Percentiles rank a stretch among this genome's conserved stretches.
Evolutionary conservation across 2,113 vertebrate genomes (phyloP).

Genomic region (Dipodomys merriami): DNA sequence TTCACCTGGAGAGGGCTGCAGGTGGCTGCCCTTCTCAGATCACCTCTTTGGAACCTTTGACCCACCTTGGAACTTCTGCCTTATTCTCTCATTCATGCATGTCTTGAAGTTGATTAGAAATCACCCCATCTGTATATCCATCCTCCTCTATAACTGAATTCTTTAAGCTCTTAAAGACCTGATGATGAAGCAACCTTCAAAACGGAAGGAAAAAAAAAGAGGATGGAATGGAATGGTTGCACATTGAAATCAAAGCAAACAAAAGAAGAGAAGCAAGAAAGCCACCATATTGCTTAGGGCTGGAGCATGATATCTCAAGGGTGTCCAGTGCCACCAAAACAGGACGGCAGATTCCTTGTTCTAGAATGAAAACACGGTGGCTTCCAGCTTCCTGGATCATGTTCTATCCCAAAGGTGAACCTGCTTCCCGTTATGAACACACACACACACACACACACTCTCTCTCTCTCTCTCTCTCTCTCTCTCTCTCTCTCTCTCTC

Average conservation of each 20-base stretch:
- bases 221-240: not conserved
- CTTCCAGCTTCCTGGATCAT: too few species aligned
- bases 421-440: too few species aligned
- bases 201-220: not conserved
- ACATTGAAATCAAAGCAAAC: not conserved
- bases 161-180: not conserved
- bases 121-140: not conserved
- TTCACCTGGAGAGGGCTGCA: constrained; percentile 5
- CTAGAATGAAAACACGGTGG: too few species aligned
- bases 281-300: not conserved
- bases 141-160: not conserved
- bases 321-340: not conserved
- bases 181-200: not conserved
- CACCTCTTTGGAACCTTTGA: not conserved
- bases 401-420: too few species aligned
- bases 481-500: too few species aligned
- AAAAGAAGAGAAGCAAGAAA: not conserved
- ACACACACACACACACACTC: too few species aligned
- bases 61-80: not conserved
- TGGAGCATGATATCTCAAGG: not conserved
- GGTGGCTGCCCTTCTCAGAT: constrained; percentile 6
- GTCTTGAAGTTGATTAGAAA: constrained; percentile 31
- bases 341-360: not conserved
- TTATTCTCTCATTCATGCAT: not conserved
- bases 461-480: too few species aligned